These are phyloP conservation scores for Pimpla rufipes DNA, from an alignment of 2,888 invertebrate genomes.

Conservation along the genomic window DNA sequence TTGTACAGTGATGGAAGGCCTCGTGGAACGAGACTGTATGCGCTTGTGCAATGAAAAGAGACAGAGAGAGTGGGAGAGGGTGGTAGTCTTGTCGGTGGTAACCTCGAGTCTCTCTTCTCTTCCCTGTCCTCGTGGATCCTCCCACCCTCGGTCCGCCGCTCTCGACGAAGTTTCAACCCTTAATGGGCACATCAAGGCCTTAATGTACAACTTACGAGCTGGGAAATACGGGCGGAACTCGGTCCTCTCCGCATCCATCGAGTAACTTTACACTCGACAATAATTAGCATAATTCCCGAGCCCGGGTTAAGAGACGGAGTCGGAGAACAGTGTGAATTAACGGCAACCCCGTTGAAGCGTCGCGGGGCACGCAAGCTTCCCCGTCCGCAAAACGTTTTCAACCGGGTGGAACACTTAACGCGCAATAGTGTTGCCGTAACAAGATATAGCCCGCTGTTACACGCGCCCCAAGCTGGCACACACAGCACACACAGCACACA, in stretches of 20 bases:
- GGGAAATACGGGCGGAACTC: slow-evolving; percentile 47
- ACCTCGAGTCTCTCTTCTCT: slow-evolving; percentile 3
- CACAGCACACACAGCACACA: neutral
- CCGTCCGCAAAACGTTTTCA: neutral
- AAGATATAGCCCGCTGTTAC: neutral
- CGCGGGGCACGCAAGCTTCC: neutral
- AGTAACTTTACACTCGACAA: slow-evolving; percentile 52
- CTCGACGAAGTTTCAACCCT: slow-evolving; percentile 52
- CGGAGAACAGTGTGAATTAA: slow-evolving; percentile 10
- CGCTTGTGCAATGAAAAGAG: neutral
- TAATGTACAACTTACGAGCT: slow-evolving; percentile 54
- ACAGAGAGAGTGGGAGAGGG: neutral
- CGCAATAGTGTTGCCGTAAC: slow-evolving; percentile 6
- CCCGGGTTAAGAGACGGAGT: slow-evolving; percentile 3
- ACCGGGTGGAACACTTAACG: neutral
- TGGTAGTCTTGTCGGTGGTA: slow-evolving; percentile 34
- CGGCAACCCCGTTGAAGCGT: slow-evolving; percentile 11
- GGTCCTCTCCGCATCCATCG: slow-evolving; percentile 20
- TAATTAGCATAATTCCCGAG: slow-evolving; percentile 54
- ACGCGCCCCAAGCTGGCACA: no score
- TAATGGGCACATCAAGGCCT: slow-evolving; percentile 53
- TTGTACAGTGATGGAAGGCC: neutral
- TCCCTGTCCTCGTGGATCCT: slow-evolving; percentile 5
- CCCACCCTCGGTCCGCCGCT: slow-evolving; percentile 28
- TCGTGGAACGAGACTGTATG: slow-evolving; percentile 2